Evolutionary conservation across 2,113 vertebrate genomes (phyloP).

Genomic region (Todiramphus chloris): DNA sequence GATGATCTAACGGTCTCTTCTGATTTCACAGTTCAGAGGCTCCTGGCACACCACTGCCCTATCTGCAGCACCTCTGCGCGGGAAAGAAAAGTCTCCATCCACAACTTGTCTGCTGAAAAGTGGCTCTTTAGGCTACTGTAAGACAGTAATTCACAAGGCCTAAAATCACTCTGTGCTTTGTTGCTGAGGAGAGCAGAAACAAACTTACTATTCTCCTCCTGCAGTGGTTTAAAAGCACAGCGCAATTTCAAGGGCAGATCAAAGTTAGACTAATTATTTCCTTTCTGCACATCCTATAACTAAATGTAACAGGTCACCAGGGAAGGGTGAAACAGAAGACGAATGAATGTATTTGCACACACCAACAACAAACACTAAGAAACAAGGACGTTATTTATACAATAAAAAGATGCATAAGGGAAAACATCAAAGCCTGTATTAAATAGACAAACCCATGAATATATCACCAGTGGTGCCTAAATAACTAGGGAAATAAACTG

Average conservation of each 20-base stretch:
- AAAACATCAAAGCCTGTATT: slow-evolving; percentile 59
- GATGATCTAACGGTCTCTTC: background rate
- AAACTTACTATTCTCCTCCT: slow-evolving; percentile 19
- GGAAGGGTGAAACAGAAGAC: slow-evolving; percentile 61
- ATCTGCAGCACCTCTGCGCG: background rate
- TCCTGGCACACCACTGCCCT: background rate
- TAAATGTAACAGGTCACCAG: slow-evolving; percentile 63
- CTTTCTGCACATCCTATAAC: slow-evolving; percentile 59
- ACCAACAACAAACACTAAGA: slow-evolving; percentile 53
- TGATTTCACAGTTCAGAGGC: background rate
- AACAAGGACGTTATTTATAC: slow-evolving; percentile 58
- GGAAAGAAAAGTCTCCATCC: background rate
- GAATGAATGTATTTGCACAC: slow-evolving; percentile 61
- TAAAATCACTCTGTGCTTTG: background rate
- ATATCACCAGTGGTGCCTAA: slow-evolving; percentile 23
- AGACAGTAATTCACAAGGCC: background rate
- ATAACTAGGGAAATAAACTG: slow-evolving; percentile 38
- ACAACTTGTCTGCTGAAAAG: background rate
- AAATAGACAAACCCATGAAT: slow-evolving; percentile 39
- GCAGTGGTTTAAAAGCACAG: slow-evolving; percentile 30
- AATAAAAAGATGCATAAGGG: slow-evolving; percentile 57
- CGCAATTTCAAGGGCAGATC: slow-evolving; percentile 63
- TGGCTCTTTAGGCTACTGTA: background rate
- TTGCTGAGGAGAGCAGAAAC: slow-evolving; percentile 51
- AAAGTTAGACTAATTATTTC: slow-evolving; percentile 72